Base-by-base conservation (phyloP, 2,888 invertebrate species). In the Yponomeuta cagnagella region DNA sequence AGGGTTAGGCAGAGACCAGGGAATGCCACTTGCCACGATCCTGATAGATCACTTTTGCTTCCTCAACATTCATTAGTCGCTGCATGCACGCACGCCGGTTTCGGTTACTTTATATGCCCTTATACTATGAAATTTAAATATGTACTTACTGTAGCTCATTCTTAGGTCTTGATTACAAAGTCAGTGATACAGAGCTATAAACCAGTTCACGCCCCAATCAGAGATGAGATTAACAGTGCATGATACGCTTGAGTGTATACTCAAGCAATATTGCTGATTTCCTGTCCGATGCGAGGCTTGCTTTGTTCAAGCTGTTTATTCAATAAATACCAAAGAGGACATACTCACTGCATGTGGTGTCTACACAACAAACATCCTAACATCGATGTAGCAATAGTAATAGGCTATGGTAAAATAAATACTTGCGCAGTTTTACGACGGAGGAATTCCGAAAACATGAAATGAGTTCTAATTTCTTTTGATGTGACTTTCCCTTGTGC, bases 231-330 rank as follows among this genome's bases (percentile, higher is more conserved):
- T 31, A 67, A 65, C 33, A 65, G 33, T 30, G 30, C 43, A 68
- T 68, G 15, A 58, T 58, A 58, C 43, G 9, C 68, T 33, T 4
- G 3, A 33, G 5, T 33, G 48, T 48, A 48, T 52, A 68, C 68
- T 68, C 31, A 15, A 30, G 31, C 63, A 81, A 89, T 86, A 91
- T 90, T 89, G 88, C 77, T 80, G 79, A 85, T 86, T 86, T 90
- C 90, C 91, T 90, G 90, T 80, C 30, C 30, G 12, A 68, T 30
- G 52, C 68, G 80, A 77, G 78, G 77, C 72, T 67, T 12, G 74
- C 81, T 80, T 82, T 82, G 82, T 86, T 82, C 85, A 84, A 85
- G 84, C 84, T 83, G 80, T 80, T 85, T 82, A 85, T 85, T 83
- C 82, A 86, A 87, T 88, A 85, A 84, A 83, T 80, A 82, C 79